Evolutionary conservation across 2,113 vertebrate genomes (phyloP).

Genomic region (Orthonyx spaldingii): DNA sequence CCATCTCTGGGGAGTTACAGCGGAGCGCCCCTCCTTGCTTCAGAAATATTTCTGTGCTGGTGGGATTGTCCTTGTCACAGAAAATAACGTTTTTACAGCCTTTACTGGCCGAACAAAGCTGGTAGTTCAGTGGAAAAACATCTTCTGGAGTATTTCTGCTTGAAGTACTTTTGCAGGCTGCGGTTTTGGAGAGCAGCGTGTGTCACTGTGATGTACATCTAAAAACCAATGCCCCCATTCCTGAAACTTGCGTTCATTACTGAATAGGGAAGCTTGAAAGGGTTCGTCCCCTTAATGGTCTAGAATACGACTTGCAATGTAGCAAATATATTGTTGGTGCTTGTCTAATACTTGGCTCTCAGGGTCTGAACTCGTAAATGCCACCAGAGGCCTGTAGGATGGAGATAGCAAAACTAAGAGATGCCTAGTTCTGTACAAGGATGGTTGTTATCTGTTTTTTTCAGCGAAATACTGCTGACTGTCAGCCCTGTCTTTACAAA

Average conservation of each 20-base stretch:
- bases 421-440: background rate
- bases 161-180: background rate
- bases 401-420: background rate
- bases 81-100: background rate
- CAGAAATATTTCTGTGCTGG: background rate
- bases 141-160: background rate
- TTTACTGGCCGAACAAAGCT: accelerated
- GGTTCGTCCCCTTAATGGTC: background rate
- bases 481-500: background rate
- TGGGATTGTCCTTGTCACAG: background rate
- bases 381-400: background rate
- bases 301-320: background rate
- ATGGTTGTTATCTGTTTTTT: background rate
- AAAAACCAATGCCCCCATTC: accelerated
- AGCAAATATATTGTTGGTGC: background rate
- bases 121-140: background rate
- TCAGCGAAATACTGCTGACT: background rate
- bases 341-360: background rate
- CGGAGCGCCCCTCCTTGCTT: background rate
- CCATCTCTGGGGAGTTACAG: background rate
- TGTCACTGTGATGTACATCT: accelerated
- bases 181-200: background rate
- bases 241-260: background rate
- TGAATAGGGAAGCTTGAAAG: background rate
- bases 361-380: background rate